Evolutionary conservation across 2,888 invertebrate genomes (phyloP), one percentile per base, ranked within the genome.

Genomic region (Agonopterix heracliana): DNA sequence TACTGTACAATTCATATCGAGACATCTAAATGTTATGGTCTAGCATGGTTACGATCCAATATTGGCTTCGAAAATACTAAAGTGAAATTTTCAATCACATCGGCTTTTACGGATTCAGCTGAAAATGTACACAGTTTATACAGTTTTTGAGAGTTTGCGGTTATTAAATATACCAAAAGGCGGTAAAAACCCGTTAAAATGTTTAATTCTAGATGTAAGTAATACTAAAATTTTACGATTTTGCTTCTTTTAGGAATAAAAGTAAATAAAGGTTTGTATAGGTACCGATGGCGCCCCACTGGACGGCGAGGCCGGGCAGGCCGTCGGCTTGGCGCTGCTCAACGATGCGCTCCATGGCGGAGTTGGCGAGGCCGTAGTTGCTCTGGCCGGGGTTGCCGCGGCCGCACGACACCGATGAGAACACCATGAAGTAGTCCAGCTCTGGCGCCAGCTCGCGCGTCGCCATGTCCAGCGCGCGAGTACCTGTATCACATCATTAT

Each of bases 361-460:
- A 98, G 89, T 99, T 99, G 48, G 99, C 98, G 64, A 96, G 91
- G 48, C 98, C 99, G 78, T 99, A 99, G 89, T 99, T 99, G 54
- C 95, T 92, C 88, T 99, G 99, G 3, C 99, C 99, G 46, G 95
- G 92, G 86, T 99, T 98, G 54, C 99, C 99, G 61, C 98, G 93
- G 10, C 99, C 99, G 83, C 98, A 98, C 38, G 97, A 96, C 51
- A 99, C 95, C 42, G 98, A 98, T 40, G 99, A 99, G 90, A 98
- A 99, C 52, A 93, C 95, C 47, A 99, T 97, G 77, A 99, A 99
- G 89, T 97, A 95, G 68, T 98, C 97, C 59, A 96, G 80, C 60
- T 94, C 91, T 0, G 95, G 93, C 61, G 96, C 96, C 51, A 93
- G 72, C 59, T 90, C 89, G 51, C 98, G 92, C 0, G 96, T 94